phyloP scores from a whole-genome alignment of 2,113 vertebrate genomes.

The Pterocles burchelli region DNA sequence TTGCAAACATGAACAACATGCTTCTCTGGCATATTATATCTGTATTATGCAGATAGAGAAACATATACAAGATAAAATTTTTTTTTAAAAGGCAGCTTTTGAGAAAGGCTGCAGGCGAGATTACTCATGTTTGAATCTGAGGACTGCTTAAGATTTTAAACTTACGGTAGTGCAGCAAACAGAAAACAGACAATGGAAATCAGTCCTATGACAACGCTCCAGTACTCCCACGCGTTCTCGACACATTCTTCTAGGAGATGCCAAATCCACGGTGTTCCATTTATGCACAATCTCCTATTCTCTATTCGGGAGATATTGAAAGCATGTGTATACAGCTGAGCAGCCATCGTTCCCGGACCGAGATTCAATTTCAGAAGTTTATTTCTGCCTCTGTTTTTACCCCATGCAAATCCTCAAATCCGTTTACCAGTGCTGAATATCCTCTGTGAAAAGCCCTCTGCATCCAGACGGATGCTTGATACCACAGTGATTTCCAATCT shows the following conservation, averaged over 20 bases:
- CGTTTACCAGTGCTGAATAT: neutral
- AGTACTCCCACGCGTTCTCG: conserved; percentile 74
- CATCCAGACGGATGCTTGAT: neutral
- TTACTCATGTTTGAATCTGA: conserved; percentile 48
- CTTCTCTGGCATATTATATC: conserved; percentile 58
- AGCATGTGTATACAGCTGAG: conserved; percentile 5
- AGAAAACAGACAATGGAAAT: conserved; percentile 79
- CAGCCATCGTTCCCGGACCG: neutral
- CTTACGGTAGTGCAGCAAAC: conserved; percentile 77
- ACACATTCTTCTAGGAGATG: conserved; percentile 76
- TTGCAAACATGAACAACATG: conserved; percentile 62
- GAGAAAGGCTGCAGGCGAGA: conserved; percentile 56
- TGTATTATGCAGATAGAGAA: conserved; percentile 56
- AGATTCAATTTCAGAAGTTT: neutral
- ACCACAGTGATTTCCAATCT: neutral
- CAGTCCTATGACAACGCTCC: conserved; percentile 73
- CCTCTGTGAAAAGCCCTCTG: conserved; percentile 2
- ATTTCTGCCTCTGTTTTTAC: neutral
- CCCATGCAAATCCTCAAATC: conserved; percentile 45
- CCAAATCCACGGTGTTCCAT: conserved; percentile 73
- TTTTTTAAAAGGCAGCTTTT: conserved; percentile 4
- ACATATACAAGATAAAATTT: conserved; percentile 43
- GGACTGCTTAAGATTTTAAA: conserved; percentile 55
- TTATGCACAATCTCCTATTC: conserved; percentile 60
- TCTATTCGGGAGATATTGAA: conserved; percentile 41